These are phyloP conservation scores for Dryococelus australis DNA, from an alignment of 2,888 invertebrate genomes.

Conservation along the genomic window DNA sequence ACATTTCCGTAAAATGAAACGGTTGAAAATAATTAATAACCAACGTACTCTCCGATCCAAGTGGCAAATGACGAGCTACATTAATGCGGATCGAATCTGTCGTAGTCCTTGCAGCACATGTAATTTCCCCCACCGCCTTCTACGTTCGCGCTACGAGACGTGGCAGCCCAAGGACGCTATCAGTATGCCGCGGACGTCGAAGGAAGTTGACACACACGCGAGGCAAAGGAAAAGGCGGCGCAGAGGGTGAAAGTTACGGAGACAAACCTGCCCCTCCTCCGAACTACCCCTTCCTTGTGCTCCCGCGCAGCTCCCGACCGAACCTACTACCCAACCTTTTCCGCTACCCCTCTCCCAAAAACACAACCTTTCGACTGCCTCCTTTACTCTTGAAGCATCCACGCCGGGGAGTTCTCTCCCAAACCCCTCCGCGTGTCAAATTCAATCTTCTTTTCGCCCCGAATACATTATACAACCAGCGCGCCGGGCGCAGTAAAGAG, in stretches of 20 bases:
- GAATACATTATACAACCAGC: slow-evolving; percentile 1
- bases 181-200: not conserved
- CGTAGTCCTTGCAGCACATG: not conserved
- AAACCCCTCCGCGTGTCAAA: not conserved
- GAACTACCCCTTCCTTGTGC: too few species aligned
- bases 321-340: not conserved
- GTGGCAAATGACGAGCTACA: too few species aligned
- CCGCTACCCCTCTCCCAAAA: not conserved
- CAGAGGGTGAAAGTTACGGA: not conserved
- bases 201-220: not conserved
- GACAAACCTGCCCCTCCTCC: not conserved
- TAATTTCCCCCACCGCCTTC: not conserved
- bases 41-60: too few species aligned
- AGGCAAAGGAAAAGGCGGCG: not conserved
- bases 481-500: not conserved
- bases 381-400: too few species aligned
- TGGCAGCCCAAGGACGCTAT: not conserved
- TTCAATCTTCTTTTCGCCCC: not conserved
- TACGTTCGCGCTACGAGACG: not conserved
- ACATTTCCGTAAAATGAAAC: too few species aligned
- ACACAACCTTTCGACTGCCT: too few species aligned
- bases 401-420: not conserved
- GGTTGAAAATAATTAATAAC: too few species aligned
- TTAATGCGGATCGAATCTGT: not conserved
- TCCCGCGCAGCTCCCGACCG: too few species aligned